Evolutionary conservation across 1,140 invertebrate genomes (phyloP).

Genomic region (Heterodera carotae): DNA sequence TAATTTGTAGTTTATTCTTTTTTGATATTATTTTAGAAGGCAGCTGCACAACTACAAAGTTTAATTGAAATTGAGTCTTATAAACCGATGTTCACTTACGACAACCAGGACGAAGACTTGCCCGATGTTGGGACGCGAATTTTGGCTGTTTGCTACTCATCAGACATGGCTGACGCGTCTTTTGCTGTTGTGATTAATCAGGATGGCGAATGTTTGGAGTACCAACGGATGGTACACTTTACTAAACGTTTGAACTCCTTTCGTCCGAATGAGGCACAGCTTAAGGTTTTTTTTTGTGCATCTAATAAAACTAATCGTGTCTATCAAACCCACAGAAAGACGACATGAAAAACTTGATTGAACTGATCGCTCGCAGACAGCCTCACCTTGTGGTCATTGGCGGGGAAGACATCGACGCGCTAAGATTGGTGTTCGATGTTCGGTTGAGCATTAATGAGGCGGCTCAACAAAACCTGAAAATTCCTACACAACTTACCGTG

Average conservation of each 20-base stretch:
- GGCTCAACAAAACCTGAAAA: constrained; percentile 43
- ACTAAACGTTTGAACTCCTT: constrained; percentile 79
- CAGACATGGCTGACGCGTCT: constrained; percentile 81
- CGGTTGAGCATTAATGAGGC: constrained; percentile 37
- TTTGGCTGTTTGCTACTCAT: constrained; percentile 83
- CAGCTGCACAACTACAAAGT: constrained; percentile 17
- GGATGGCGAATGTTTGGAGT: constrained; percentile 85
- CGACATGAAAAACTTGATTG: constrained; percentile 78
- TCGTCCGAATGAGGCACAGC: constrained; percentile 74
- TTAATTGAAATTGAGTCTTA: constrained; percentile 32
- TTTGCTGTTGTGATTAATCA: constrained; percentile 83
- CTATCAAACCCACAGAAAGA: constrained; percentile 54
- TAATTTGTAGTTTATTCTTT: constrained; percentile 18
- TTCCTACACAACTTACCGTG: constrained; percentile 47
- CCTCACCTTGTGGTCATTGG: constrained; percentile 89
- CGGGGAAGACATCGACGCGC: constrained; percentile 75
- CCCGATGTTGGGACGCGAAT: constrained; percentile 84
- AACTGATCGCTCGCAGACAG: constrained; percentile 85
- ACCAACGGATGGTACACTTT: constrained; percentile 81
- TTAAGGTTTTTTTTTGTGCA: constrained; percentile 69
- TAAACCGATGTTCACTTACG: constrained; percentile 48
- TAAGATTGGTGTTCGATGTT: constrained; percentile 51
- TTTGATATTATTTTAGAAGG: constrained; percentile 35
- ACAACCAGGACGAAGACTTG: constrained; percentile 72
- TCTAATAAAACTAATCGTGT: too few relatives aligned